Evolutionary conservation across 2,888 invertebrate species (phyloP).

Genomic region (Copidosoma aretas): DNA sequence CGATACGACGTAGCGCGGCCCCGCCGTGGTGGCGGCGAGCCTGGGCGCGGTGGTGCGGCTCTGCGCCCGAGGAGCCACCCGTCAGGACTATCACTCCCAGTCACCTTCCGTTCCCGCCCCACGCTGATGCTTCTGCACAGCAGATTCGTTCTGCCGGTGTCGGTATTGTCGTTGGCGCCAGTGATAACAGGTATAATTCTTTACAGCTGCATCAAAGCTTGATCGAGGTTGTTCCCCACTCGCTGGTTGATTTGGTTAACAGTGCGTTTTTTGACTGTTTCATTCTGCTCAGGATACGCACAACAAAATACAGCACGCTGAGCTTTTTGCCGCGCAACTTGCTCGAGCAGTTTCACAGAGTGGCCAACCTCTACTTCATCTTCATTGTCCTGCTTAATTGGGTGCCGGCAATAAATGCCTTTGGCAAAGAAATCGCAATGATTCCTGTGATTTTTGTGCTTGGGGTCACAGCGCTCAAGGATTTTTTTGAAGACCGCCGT

Average conservation of each 20-base stretch:
- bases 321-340: constrained; percentile 96
- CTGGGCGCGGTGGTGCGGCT: constrained; percentile 60
- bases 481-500: constrained; percentile 91
- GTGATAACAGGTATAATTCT: constrained; percentile 68
- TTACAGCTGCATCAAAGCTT: neutral
- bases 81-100: constrained; percentile 82
- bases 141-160: constrained; percentile 72
- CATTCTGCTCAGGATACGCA: constrained; percentile 73
- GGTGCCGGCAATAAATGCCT: constrained; percentile 93
- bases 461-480: constrained; percentile 92
- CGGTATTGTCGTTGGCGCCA: constrained; percentile 60
- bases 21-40: constrained; percentile 77
- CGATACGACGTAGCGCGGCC: constrained; percentile 76
- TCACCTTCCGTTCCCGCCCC: constrained; percentile 78
- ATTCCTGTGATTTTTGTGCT: constrained; percentile 93
- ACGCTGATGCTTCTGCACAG: constrained; percentile 51
- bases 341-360: constrained; percentile 96
- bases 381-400: constrained; percentile 95
- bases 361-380: constrained; percentile 97
- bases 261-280: neutral
- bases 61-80: constrained; percentile 73
- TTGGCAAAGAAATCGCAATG: constrained; percentile 95
- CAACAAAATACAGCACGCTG: constrained; percentile 92
- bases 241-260: neutral
- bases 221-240: neutral